These are phyloP conservation scores for Hirtodrosophila histrioides DNA, from an alignment of 2,888 invertebrate species.

Conservation along the genomic window DNA sequence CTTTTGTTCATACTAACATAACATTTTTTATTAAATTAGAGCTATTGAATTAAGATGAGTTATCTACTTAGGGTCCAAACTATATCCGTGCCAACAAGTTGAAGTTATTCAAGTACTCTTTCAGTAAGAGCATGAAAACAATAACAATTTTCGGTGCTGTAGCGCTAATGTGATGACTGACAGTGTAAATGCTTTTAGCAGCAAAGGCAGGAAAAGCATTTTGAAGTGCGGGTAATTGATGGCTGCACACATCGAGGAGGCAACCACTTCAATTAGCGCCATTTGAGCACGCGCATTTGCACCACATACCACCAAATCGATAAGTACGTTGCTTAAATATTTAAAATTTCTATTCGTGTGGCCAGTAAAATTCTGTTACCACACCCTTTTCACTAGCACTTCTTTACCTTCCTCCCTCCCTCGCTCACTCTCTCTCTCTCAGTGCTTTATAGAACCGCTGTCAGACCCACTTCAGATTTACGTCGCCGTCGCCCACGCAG, in stretches of 20 bases:
- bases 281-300: constrained; percentile 47
- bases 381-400: background rate
- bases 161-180: constrained; percentile 54
- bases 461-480: constrained; percentile 78
- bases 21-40: too few relatives aligned
- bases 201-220: constrained; percentile 50
- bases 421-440: background rate
- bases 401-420: too few relatives aligned
- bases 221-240: constrained; percentile 71
- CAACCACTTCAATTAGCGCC: constrained; percentile 74
- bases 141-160: constrained; percentile 54
- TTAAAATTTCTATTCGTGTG: constrained; percentile 48
- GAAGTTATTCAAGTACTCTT: constrained; percentile 1
- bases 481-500: constrained; percentile 66
- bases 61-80: too few relatives aligned
- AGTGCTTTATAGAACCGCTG: constrained; percentile 48
- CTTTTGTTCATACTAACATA: too few relatives aligned
- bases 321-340: constrained; percentile 68
- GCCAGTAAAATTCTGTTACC: constrained; percentile 9
- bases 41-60: too few relatives aligned
- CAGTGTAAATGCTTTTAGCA: constrained; percentile 72
- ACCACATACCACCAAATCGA: constrained; percentile 51
- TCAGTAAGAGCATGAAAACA: constrained; percentile 36
- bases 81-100: too few relatives aligned
- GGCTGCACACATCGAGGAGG: constrained; percentile 44